phyloP scores from a whole-genome alignment of 2,797 vertebrate genomes.

The Chaenodraco wilsoni region DNA sequence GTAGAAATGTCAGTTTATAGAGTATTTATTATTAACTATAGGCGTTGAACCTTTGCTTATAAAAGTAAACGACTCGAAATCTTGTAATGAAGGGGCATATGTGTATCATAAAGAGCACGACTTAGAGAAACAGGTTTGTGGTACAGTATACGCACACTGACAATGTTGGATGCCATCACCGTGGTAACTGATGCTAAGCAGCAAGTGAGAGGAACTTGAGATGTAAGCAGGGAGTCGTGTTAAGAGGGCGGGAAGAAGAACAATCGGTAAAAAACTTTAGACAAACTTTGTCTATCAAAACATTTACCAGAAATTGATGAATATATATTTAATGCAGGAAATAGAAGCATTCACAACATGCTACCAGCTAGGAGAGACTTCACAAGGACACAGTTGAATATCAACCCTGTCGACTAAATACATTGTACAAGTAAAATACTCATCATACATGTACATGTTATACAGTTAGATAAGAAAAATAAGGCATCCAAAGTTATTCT shows the following conservation, averaged over 20 bases:
- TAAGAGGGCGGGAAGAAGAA: conserved; percentile 18
- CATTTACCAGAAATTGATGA: not conserved
- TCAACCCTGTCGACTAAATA: not conserved
- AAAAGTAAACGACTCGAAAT: not conserved
- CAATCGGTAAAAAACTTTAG: too few species aligned
- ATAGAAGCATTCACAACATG: not conserved
- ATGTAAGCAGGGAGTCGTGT: conserved; percentile 51
- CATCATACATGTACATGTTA: not conserved
- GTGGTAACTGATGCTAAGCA: conserved; percentile 65
- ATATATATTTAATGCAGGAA: conserved; percentile 1
- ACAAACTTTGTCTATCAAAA: not conserved
- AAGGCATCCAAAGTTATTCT: not conserved
- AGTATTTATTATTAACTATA: not conserved
- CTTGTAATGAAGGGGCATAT: not conserved
- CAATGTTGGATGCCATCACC: conserved; percentile 59
- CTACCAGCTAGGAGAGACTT: not conserved
- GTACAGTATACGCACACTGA: not conserved
- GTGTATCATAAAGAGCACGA: not conserved
- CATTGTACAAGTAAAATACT: too few species aligned
- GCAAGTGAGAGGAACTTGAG: conserved; percentile 64
- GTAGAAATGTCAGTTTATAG: conserved; percentile 17
- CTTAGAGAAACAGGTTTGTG: conserved; percentile 19
- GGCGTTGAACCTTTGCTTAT: not conserved
- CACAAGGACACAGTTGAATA: not conserved
- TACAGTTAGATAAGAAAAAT: not conserved